Evolutionary conservation across 2,113 vertebrate species (phyloP).

Genomic region (Blennius ocellaris): DNA sequence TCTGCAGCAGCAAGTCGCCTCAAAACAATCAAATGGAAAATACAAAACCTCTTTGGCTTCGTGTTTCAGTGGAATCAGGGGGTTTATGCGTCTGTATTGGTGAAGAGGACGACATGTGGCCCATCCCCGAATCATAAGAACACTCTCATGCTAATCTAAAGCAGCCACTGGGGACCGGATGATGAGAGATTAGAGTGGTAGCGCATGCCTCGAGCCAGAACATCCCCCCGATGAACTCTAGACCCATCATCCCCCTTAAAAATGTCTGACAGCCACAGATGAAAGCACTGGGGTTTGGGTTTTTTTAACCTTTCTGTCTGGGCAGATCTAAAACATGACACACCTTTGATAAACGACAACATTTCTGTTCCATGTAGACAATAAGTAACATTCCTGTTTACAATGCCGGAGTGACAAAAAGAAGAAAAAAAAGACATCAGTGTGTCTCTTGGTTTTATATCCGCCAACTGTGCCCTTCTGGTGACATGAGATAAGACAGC

Average conservation of each 20-base stretch:
- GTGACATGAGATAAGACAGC: conserved; percentile 60
- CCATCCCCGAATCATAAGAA: conserved; percentile 7
- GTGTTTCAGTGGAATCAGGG: conserved; percentile 11
- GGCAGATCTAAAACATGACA: conserved; percentile 1
- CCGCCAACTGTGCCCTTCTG: conserved; percentile 46
- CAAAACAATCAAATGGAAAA: no score
- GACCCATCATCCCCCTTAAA: not conserved
- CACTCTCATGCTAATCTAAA: conserved; percentile 56
- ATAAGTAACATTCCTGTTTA: no score
- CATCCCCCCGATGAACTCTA: conserved; percentile 6
- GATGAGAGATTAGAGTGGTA: conserved; percentile 58
- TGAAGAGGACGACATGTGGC: conserved; percentile 14
- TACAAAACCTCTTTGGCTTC: not conserved
- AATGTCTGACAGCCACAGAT: not conserved
- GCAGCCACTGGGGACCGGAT: conserved; percentile 39
- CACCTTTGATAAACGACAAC: no score
- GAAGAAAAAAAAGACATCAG: conserved; percentile 11
- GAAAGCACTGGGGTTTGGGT: not conserved
- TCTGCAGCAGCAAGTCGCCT: not conserved
- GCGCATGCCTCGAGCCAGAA: conserved; percentile 5
- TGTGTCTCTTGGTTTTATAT: conserved; percentile 34
- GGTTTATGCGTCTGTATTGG: not conserved
- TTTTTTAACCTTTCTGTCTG: not conserved
- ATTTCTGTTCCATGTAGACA: no score
- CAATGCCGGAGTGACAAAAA: not conserved